Evolutionary conservation across 1,140 invertebrate species (phyloP).

Genomic region (Globodera rostochiensis): DNA sequence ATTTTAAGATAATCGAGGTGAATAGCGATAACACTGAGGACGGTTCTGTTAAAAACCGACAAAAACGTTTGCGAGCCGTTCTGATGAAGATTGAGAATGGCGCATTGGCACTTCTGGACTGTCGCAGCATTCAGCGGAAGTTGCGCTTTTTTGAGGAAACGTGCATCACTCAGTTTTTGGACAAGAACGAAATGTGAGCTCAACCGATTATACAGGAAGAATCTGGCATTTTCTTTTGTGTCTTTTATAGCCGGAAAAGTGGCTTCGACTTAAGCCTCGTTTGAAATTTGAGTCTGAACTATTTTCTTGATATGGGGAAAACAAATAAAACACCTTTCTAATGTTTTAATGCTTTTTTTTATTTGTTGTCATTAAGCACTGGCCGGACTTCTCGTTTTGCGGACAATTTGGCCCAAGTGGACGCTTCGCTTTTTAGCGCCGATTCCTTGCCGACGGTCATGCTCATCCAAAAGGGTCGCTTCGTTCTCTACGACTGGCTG

Average conservation of each 20-base stretch:
- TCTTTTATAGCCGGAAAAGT: neutral
- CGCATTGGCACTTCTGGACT: slow-evolving; percentile 49
- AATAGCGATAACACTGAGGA: slow-evolving; percentile 50
- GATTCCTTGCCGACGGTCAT: slow-evolving; percentile 48
- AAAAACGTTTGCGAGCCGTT: slow-evolving; percentile 51
- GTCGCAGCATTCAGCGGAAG: slow-evolving; percentile 48
- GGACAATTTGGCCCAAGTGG: slow-evolving; percentile 14
- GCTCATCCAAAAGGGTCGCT: slow-evolving; percentile 50
- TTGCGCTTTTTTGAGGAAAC: slow-evolving; percentile 32
- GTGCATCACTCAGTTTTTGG: slow-evolving; percentile 20
- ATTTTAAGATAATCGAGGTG: slow-evolving; percentile 41
- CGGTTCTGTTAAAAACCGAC: slow-evolving; percentile 21
- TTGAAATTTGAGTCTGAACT: too few species aligned
- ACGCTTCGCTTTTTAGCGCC: neutral
- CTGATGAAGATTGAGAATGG: slow-evolving; percentile 56
- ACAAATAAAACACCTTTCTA: too few species aligned
- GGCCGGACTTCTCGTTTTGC: slow-evolving; percentile 15
- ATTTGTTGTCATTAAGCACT: slow-evolving; percentile 15
- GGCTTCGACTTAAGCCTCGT: too few species aligned
- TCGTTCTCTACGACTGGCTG: slow-evolving; percentile 39
- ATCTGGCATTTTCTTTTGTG: neutral
- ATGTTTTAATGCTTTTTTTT: neutral
- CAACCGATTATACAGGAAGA: neutral
- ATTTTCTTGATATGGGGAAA: too few species aligned
- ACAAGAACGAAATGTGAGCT: slow-evolving; percentile 21